Conservation (phyloP, 2,113 vertebrate genomes). For the Chaetodon auriga region DNA sequence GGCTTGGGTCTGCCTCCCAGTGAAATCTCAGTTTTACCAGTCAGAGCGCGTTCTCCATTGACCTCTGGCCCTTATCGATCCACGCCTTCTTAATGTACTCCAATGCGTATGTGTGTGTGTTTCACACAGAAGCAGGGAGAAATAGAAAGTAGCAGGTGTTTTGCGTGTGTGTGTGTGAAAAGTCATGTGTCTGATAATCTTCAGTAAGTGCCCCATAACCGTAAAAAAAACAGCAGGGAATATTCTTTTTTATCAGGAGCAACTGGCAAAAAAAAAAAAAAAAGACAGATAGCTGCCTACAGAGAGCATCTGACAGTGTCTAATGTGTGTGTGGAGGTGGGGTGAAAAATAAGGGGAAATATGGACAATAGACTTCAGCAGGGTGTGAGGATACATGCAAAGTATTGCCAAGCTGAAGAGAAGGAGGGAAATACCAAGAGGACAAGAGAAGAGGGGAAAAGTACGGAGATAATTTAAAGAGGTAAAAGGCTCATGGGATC, state of each 20-base stretch:
- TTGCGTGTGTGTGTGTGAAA: conserved; percentile 5
- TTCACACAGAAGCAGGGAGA: conserved; percentile 7
- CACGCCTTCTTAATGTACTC: conserved; percentile 63
- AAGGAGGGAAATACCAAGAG: conserved; percentile 29
- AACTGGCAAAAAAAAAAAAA: conserved; percentile 26
- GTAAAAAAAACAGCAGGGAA: conserved; percentile 33
- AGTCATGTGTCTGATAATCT: conserved; percentile 41
- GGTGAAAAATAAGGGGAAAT: conserved; percentile 3
- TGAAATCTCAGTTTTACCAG: conserved; percentile 61
- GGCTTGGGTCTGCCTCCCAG: conserved; percentile 26
- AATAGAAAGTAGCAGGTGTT: conserved; percentile 25
- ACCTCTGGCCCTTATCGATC: conserved; percentile 67
- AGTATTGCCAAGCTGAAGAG: conserved; percentile 29
- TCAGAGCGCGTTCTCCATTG: conserved; percentile 66
- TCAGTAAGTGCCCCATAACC: conserved; percentile 39
- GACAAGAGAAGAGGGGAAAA: conserved; percentile 31
- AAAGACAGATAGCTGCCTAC: conserved; percentile 16
- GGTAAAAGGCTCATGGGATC: conserved; percentile 60
- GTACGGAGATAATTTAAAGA: conserved; percentile 57
- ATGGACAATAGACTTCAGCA: conserved; percentile 18
- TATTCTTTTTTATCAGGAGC: conserved; percentile 45
- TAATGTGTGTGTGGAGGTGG: background rate
- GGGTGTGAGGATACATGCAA: conserved; percentile 23
- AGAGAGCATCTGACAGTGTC: conserved; percentile 28
- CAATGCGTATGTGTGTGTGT: background rate